These are phyloP conservation scores for Teleopsis dalmanni DNA, from an alignment of 1,140 invertebrate genomes.

Conservation along the genomic window DNA sequence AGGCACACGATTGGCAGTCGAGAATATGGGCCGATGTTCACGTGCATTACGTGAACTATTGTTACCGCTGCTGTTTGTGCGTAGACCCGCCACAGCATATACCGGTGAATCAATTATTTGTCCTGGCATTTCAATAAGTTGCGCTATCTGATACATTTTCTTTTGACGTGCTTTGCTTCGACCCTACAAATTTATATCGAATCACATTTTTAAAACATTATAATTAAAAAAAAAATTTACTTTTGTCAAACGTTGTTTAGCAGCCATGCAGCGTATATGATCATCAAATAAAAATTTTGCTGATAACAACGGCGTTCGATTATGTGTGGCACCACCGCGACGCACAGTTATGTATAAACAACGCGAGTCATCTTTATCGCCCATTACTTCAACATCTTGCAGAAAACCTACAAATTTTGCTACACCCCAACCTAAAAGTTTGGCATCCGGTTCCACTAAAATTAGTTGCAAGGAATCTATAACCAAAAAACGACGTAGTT, in stretches of 20 bases:
- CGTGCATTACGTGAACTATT: constrained; percentile 30
- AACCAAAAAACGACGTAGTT: constrained; percentile 86
- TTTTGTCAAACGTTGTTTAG: constrained; percentile 73
- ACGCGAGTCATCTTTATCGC: constrained; percentile 94
- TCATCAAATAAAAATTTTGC: constrained; percentile 97
- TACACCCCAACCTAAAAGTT: constrained; percentile 90
- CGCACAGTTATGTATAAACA: constrained; percentile 93
- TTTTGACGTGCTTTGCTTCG: constrained; percentile 89
- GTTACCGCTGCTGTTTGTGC: constrained; percentile 30
- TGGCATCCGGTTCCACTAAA: constrained; percentile 90
- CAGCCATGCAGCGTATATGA: constrained; percentile 96
- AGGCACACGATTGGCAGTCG: constrained; percentile 54
- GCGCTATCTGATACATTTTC: constrained; percentile 92
- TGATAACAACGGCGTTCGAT: constrained; percentile 69
- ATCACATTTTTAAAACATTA: neutral
- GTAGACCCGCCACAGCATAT: constrained; percentile 35
- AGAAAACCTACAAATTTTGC: constrained; percentile 88
- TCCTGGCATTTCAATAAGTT: constrained; percentile 75
- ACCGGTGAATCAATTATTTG: constrained; percentile 53
- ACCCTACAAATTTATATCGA: constrained; percentile 54
- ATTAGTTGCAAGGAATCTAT: constrained; percentile 93
- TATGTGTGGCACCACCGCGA: constrained; percentile 56
- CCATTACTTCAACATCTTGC: constrained; percentile 72
- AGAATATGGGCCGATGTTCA: constrained; percentile 52
- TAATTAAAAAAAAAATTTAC: constrained; percentile 43